phyloP scores from a whole-genome alignment of 2,797 vertebrate genomes.

The Loris lydekkerianus region DNA sequence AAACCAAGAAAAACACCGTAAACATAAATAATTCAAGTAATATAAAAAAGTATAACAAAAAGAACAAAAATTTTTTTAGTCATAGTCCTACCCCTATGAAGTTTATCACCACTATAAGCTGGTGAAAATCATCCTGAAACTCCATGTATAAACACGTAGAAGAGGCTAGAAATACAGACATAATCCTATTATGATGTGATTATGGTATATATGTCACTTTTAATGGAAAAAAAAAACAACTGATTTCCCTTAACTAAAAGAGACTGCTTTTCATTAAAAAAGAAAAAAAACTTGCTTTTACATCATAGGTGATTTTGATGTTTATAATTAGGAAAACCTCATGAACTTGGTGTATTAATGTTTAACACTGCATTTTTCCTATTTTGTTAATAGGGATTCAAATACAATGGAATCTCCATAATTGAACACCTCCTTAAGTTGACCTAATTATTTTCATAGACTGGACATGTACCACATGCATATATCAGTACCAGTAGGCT shows the following conservation, averaged over 20 bases:
- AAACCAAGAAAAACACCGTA: background rate
- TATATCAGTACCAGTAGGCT: too few species aligned
- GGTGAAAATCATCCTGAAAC: conserved; percentile 36
- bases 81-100: background rate
- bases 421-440: too few species aligned
- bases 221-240: background rate
- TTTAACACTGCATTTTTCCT: background rate
- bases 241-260: conserved; percentile 23
- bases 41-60: background rate
- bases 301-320: too few species aligned
- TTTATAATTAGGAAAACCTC: background rate
- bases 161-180: conserved; percentile 35
- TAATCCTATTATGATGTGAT: conserved; percentile 19
- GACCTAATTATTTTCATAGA: too few species aligned
- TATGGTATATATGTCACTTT: background rate
- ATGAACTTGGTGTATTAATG: background rate
- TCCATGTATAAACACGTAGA: background rate
- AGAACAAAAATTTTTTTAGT: background rate
- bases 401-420: background rate
- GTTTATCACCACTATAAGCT: background rate
- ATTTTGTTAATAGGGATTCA: conserved; percentile 32
- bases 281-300: too few species aligned
- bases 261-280: background rate
- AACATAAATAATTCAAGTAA: conserved; percentile 8
- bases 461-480: too few species aligned